A percentile compares a stretch with the other conserved stretches of the same genome.
phyloP scores from a whole-genome alignment of 2,113 vertebrate genomes.

The Nesoenas mayeri region DNA sequence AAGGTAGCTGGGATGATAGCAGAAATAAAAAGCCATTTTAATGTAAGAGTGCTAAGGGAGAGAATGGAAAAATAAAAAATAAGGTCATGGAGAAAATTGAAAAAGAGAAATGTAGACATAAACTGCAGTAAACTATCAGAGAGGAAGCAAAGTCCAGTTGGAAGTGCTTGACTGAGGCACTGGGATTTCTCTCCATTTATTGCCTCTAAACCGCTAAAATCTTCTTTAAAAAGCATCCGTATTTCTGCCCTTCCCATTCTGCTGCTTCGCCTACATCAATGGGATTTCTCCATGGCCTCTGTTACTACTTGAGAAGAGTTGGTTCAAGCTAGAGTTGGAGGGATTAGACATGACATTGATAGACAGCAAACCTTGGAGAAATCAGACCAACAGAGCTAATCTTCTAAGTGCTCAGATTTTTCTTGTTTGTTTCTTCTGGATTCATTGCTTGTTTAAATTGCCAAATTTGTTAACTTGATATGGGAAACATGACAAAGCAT shows the following conservation, averaged over 20 bases:
- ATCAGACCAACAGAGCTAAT: neutral
- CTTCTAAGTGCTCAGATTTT: neutral
- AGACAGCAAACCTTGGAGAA: neutral
- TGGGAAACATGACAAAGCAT: neutral
- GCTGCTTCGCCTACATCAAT: neutral
- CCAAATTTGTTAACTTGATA: neutral
- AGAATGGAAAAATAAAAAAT: neutral
- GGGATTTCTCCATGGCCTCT: neutral
- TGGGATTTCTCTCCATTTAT: neutral
- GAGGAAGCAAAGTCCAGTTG: neutral
- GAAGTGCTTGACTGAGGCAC: neutral
- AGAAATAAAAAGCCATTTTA: neutral
- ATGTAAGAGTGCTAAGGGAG: neutral
- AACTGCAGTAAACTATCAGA: neutral
- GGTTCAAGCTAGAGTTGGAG: neutral
- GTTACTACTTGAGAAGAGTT: accelerated
- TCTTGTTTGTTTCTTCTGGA: neutral
- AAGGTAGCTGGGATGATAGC: neutral
- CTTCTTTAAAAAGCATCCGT: neutral
- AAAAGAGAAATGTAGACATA: neutral
- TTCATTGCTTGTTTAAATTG: neutral
- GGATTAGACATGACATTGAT: neutral
- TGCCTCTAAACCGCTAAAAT: neutral
- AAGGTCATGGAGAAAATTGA: neutral
- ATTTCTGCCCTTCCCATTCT: neutral